Evolutionary conservation across 2,797 vertebrate genomes (phyloP), one percentile per base, ranked within the genome.

Genomic region (Hoplostethus mediterraneus): DNA sequence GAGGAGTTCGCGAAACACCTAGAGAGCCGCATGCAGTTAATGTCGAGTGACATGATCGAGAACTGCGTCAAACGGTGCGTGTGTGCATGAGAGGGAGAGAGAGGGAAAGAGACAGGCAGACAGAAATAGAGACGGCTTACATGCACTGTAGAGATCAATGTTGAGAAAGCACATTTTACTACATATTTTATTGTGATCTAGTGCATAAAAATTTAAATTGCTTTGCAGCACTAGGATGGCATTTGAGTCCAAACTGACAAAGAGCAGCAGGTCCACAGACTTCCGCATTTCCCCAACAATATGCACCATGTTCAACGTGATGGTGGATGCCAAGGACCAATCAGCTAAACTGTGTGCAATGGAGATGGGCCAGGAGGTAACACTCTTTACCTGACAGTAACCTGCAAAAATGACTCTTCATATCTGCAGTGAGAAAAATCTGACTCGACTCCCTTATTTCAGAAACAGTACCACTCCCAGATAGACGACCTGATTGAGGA

Each of bases 231-330:
- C 98, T 74, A 95, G 96, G 92, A 96, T 96, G 96, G 98, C 98
- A n/a, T 99, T 99, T 93, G 98, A 99, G 95, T 96, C 96, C 84
- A 99, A 99, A 92, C 95, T 99, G 93, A 79, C 97, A 90, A 99
- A 99, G 94, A 98, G 97, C 95, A 99, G 97, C 94, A 96, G 97
- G 93, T 96, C 97, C 85, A 99, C 98, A 93, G 98, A 99, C 95
- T 99, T 99, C 93, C 96, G 98, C 93, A 97, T 99, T 90, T 97
- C 98, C 88, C 97, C 98, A 81, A 97, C 97, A 92, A 96, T 99
- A 96, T 99, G 98, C 96, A 99, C 98, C 93, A 99, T 99, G 98
- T 99, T 98, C 94, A 99, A 99, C 79, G 97, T 99, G 94, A 99
- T 99, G 98, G 98, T 99, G 89, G 98, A 99, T 83, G 98, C 98